Evolutionary conservation across 2,888 invertebrate genomes (phyloP).

Genomic region (Nasonia oneida): DNA sequence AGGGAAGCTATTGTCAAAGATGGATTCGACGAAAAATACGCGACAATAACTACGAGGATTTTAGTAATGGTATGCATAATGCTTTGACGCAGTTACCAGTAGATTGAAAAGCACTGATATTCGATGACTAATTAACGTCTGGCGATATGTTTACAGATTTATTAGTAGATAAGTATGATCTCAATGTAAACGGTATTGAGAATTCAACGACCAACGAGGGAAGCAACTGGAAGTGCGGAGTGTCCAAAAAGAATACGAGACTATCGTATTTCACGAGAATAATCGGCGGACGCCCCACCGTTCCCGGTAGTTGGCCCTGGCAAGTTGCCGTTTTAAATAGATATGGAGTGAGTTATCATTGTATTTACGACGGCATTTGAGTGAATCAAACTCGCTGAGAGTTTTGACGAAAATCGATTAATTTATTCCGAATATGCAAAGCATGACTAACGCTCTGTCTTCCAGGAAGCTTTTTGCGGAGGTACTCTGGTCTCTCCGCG

Average conservation of each 20-base stretch:
- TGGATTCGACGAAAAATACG: constrained; percentile 81
- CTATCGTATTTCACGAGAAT: constrained; percentile 83
- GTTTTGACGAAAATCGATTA: not conserved
- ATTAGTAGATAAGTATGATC: constrained; percentile 72
- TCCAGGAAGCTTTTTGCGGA: constrained; percentile 92
- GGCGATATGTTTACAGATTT: constrained; percentile 65
- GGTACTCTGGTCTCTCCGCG: constrained; percentile 90
- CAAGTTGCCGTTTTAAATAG: constrained; percentile 94
- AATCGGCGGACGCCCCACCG: constrained; percentile 91
- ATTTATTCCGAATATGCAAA: not conserved
- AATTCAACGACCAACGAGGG: constrained; percentile 67
- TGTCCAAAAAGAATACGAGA: constrained; percentile 69
- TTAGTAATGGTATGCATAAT: constrained; percentile 70
- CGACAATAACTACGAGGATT: constrained; percentile 71
- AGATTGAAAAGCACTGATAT: constrained; percentile 24
- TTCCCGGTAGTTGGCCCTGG: constrained; percentile 95
- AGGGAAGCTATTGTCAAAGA: constrained; percentile 89
- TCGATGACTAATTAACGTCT: not conserved
- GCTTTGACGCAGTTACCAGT: not conserved
- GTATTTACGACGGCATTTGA: constrained; percentile 13
- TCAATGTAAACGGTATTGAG: constrained; percentile 72
- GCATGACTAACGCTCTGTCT: not conserved
- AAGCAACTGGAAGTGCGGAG: constrained; percentile 74
- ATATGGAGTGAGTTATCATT: constrained; percentile 83
- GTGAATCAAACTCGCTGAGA: not conserved